These are phyloP conservation scores for Caenorhabditis remanei DNA, from an alignment of 1,140 invertebrate species.

Conservation along the genomic window DNA sequence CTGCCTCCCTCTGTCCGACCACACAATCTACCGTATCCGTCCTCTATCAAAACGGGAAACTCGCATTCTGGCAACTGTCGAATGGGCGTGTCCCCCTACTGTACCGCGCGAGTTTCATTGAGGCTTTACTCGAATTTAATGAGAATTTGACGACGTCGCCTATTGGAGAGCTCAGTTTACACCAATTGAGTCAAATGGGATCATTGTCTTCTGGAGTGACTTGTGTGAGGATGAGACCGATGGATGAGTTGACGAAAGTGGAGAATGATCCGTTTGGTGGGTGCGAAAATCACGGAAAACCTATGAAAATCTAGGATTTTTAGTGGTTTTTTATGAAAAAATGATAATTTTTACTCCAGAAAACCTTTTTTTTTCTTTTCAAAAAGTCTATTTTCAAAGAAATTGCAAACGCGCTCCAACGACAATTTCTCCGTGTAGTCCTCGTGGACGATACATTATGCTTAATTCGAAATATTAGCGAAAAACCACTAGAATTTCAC, in stretches of 20 bases:
- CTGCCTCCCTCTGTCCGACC: conserved; percentile 65
- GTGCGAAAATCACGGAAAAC: no score
- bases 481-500: no score
- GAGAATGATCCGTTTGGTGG: conserved; percentile 50
- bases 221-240: conserved; percentile 60
- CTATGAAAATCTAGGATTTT: no score
- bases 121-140: conserved; percentile 53
- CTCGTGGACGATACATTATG: no score
- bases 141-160: background rate
- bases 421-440: no score
- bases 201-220: conserved; percentile 58
- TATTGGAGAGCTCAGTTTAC: conserved; percentile 33
- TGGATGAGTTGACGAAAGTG: conserved; percentile 57
- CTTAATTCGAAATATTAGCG: no score
- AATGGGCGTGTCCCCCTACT: background rate
- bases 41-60: conserved; percentile 64
- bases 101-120: conserved; percentile 35
- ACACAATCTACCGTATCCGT: conserved; percentile 63
- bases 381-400: no score
- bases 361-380: no score
- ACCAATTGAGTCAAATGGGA: conserved; percentile 31
- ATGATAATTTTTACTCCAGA: no score
- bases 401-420: no score
- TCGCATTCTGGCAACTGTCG: conserved; percentile 63
- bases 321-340: no score